Percentiles rank a stretch among this genome's conserved stretches.
phyloP scores from a whole-genome alignment of 2,888 invertebrate genomes.

The Trilocha varians region DNA sequence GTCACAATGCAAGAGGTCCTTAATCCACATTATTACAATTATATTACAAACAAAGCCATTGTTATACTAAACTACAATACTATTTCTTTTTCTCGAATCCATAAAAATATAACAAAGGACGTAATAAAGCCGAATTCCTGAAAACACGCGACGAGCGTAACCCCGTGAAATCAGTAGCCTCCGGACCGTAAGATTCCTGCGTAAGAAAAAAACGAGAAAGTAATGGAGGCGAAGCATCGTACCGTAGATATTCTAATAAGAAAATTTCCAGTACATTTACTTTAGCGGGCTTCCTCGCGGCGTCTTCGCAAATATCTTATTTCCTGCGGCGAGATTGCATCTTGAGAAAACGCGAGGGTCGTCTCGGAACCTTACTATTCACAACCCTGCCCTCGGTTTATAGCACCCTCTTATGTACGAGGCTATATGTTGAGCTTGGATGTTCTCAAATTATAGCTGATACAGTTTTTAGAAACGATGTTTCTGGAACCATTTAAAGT shows the following conservation, averaged over 20 bases:
- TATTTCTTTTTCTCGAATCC: no score
- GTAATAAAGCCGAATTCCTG: slow-evolving; percentile 7
- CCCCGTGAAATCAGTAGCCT: slow-evolving; percentile 45
- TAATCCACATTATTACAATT: no score
- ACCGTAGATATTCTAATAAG: slow-evolving; percentile 73
- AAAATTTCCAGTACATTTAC: slow-evolving; percentile 75
- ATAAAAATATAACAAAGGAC: background rate
- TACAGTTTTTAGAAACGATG: slow-evolving; percentile 1
- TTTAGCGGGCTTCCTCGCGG: slow-evolving; percentile 68
- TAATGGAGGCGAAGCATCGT: slow-evolving; percentile 64
- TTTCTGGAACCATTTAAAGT: no score
- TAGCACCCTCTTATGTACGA: slow-evolving; percentile 7
- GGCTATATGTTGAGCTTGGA: slow-evolving; percentile 18
- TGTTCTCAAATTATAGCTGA: slow-evolving; percentile 6
- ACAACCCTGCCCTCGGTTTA: slow-evolving; percentile 29
- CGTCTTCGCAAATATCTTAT: slow-evolving; percentile 75
- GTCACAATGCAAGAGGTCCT: no score
- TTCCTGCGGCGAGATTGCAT: slow-evolving; percentile 74
- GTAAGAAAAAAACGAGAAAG: slow-evolving; percentile 55
- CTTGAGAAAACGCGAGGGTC: slow-evolving; percentile 73
- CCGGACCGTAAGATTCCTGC: slow-evolving; percentile 52
- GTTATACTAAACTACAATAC: no score
- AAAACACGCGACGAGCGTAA: slow-evolving; percentile 32
- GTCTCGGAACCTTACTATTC: slow-evolving; percentile 61
- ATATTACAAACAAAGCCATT: no score